A percentile compares a stretch with the other conserved stretches of the same genome.
These are phyloP conservation scores for Meloidogyne hapla DNA, from an alignment of 1,140 invertebrate species.

Conservation along the genomic window DNA sequence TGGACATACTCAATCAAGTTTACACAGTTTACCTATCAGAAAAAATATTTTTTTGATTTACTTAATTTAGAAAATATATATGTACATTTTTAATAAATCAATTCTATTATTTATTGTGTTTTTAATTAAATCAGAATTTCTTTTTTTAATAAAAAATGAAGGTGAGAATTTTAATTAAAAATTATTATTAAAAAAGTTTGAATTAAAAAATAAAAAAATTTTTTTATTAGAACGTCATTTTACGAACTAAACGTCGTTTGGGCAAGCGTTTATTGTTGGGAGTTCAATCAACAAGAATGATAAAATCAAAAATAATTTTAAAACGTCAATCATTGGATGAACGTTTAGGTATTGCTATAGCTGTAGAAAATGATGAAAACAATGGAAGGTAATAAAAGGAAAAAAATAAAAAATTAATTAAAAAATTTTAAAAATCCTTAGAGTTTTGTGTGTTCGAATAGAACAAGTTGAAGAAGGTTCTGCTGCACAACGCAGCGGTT, in stretches of 20 bases:
- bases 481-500: constrained; percentile 29
- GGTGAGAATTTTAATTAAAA: constrained; percentile 1
- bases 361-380: constrained; percentile 36
- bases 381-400: constrained; percentile 27
- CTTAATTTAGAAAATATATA: no score
- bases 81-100: no score
- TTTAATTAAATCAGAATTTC: no score
- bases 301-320: constrained; percentile 33
- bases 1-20: no score
- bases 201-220: not conserved
- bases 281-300: constrained; percentile 34
- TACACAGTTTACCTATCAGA: no score
- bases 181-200: not conserved
- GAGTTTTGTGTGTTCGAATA: constrained; percentile 43
- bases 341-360: constrained; percentile 40
- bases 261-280: constrained; percentile 27
- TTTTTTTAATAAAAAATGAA: not conserved
- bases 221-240: constrained; percentile 28
- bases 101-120: no score
- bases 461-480: constrained; percentile 45
- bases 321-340: constrained; percentile 35
- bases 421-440: constrained; percentile 31
- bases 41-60: no score
- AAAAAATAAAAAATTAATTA: constrained; percentile 13
- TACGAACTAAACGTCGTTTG: constrained; percentile 35